Evolutionary conservation across 2,113 vertebrate species (phyloP).

Genomic region (mouse (Mus musculus)): GRCm39 chr10:99779001-99779500

Average conservation of each 20-base stretch:
- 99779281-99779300: neutral
- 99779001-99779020: neutral
- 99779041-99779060: neutral
- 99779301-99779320: neutral
- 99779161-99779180: neutral
- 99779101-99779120: neutral
- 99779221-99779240: neutral
- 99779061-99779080: neutral
- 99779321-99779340: neutral
- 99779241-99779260: neutral
- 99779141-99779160: neutral
- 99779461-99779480: neutral
- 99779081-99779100: neutral
- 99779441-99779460: neutral
- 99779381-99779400: neutral
- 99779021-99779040: neutral
- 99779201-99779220: neutral
- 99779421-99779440: neutral
- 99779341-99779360: neutral
- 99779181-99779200: neutral
- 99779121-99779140: neutral
- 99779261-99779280: neutral
- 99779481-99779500: neutral
- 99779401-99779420: neutral
- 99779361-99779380: neutral